Evolutionary conservation across 2,113 vertebrate genomes (phyloP).

Genomic region (Lepidothrix coronata): DNA sequence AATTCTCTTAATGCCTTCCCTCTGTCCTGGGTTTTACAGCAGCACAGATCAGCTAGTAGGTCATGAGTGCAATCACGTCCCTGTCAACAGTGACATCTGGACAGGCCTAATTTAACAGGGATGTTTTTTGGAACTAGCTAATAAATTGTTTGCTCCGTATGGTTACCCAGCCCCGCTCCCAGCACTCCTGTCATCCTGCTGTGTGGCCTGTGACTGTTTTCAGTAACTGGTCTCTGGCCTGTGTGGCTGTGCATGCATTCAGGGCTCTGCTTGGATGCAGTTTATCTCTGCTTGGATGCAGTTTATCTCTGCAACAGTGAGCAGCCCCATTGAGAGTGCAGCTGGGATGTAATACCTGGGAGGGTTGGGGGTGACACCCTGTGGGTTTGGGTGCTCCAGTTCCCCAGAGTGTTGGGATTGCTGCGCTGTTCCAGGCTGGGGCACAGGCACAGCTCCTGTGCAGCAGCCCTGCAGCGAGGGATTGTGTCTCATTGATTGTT

Average conservation of each 20-base stretch:
- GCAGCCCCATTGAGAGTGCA: background rate
- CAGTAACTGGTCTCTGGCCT: background rate
- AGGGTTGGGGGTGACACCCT: fast-evolving
- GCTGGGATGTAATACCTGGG: background rate
- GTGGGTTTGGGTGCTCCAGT: background rate
- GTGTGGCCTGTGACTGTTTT: background rate
- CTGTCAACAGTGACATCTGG: background rate
- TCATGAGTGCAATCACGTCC: background rate
- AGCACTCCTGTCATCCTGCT: background rate
- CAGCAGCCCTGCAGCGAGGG: background rate
- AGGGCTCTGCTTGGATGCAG: background rate
- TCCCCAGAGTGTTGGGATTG: fast-evolving
- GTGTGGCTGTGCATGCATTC: background rate
- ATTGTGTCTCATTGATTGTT: background rate
- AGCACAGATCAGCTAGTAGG: background rate
- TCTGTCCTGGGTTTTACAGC: background rate
- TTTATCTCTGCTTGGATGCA: background rate
- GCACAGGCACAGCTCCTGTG: background rate
- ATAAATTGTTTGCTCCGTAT: background rate
- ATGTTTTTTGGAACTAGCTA: background rate
- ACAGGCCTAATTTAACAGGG: background rate
- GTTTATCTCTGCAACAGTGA: background rate
- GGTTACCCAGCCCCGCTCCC: background rate
- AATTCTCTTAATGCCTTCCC: background rate
- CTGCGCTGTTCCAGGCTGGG: background rate